Evolutionary conservation across 2,113 vertebrate species (phyloP), one percentile per base, ranked within the genome.

Genomic region (Eublepharis macularius): DNA sequence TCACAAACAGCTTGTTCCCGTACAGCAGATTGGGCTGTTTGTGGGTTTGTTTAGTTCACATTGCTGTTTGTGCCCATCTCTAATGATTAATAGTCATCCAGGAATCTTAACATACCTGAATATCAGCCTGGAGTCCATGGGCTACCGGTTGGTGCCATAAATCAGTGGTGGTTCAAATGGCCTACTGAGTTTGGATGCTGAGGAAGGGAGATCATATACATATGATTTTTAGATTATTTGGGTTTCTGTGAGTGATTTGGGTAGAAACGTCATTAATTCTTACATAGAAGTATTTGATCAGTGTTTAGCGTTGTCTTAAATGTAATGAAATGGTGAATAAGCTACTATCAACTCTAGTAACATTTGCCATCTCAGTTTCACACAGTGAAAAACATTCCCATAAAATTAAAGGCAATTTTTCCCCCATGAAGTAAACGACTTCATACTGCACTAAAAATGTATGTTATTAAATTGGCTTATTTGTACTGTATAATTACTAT

Each of bases 401-500:
- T 43, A 12, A 76, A 84, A 76, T 49, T 75, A 66, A 26, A 68
- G 34, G 21, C 26, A 17, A 2, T 54, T 81, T 72, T 81, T 70
- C 54, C 70, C n/a, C n/a, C 26, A 24, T 81, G 17, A 51, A 19
- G 34, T 39, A 49, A 21, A 69, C 68, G 92, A 43, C 83, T 74
- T 83, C 51, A 87, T 66, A 83, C 1, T 45, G 88, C 82, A 0
- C 14, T 54, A 88, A 41, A 94, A 82, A 41, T 57, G 41, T 78
- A 57, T 4, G 1, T 88, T n/a, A 87, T 57, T 54, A 86, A 68
- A 70, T 84, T 85, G 39, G 88, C 13, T 78, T 82, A 34, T 84
- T 95, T 90, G 24, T 88, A 85, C 26, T 84, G 70, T 29, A 70
- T 82, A 92, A 93, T 91, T 94, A 84, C 54, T 85, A 86, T 43